These are phyloP conservation scores for Limenitis camilla DNA, from an alignment of 2,888 invertebrate species.

Conservation along the genomic window DNA sequence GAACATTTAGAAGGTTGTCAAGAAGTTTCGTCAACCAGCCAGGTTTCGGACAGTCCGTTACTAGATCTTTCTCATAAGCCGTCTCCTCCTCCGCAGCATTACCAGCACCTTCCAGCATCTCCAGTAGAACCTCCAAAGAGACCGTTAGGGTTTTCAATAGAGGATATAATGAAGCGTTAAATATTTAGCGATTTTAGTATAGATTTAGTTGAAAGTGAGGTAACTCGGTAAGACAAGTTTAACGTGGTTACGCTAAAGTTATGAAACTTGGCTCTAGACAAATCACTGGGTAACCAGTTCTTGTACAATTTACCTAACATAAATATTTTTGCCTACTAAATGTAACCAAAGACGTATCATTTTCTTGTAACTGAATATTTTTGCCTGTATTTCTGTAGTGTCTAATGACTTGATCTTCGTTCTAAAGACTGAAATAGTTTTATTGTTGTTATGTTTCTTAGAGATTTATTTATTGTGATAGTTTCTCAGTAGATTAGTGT, in stretches of 20 bases:
- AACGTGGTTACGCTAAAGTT: constrained; percentile 19
- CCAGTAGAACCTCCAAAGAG: constrained; percentile 59
- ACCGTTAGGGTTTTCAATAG: constrained; percentile 86
- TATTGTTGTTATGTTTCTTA: constrained; percentile 61
- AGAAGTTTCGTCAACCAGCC: constrained; percentile 70
- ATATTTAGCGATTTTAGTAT: constrained; percentile 9
- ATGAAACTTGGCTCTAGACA: too few relatives aligned
- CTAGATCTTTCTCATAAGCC: constrained; percentile 76
- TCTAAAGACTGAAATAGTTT: constrained; percentile 66
- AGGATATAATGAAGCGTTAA: constrained; percentile 91
- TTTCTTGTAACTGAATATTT: too few relatives aligned
- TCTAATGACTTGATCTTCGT: constrained; percentile 32
- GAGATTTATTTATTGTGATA: constrained; percentile 71
- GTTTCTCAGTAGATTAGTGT: constrained; percentile 48
- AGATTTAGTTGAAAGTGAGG: constrained; percentile 24
- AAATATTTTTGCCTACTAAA: too few relatives aligned
- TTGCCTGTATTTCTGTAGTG: neutral
- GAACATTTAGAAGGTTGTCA: constrained; percentile 69
- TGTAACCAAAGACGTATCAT: constrained; percentile 24
- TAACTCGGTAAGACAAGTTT: constrained; percentile 21
- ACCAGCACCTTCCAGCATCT: constrained; percentile 49
- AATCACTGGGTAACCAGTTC: too few relatives aligned
- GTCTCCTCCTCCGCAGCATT: constrained; percentile 47
- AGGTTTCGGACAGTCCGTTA: constrained; percentile 58
- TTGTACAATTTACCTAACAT: too few relatives aligned